A percentile compares a stretch with the other conserved stretches of the same genome.
These are phyloP conservation scores for Hemicentrotus pulcherrimus DNA, from an alignment of 35 echinoderm and acorn worm genomes.

Conservation along the genomic window DNA sequence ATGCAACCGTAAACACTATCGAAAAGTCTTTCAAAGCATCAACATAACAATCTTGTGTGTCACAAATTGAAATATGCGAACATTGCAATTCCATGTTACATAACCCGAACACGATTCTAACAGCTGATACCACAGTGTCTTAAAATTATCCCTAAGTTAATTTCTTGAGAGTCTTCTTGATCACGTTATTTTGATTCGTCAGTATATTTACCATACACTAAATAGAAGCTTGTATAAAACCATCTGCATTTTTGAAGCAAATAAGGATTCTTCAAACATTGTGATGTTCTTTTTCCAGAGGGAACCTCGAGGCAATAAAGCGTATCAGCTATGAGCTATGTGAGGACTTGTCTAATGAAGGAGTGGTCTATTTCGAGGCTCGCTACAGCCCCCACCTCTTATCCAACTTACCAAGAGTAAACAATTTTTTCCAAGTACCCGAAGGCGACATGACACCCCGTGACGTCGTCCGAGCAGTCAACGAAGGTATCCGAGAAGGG, in stretches of 20 bases:
- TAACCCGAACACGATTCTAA: too few relatives aligned
- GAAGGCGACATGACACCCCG: constrained; percentile 24
- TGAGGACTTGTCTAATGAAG: constrained; percentile 73
- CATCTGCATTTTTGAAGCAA: neutral
- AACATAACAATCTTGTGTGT: too few relatives aligned
- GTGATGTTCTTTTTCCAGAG: constrained; percentile 44
- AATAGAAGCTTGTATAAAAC: neutral
- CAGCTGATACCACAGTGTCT: too few relatives aligned
- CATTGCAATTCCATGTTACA: too few relatives aligned
- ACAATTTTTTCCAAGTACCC: neutral
- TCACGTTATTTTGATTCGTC: neutral
- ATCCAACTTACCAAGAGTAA: neutral
- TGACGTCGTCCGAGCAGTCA: constrained; percentile 62
- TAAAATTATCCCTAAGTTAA: too few relatives aligned
- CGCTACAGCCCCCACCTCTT: constrained; percentile 69
- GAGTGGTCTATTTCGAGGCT: constrained; percentile 76
- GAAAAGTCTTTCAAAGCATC: too few relatives aligned
- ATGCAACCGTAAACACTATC: too few relatives aligned
- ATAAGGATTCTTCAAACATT: neutral
- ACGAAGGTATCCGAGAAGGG: constrained; percentile 58
- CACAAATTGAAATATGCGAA: too few relatives aligned
- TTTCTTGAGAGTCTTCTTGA: neutral
- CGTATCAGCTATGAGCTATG: constrained; percentile 71
- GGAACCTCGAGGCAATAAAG: constrained; percentile 50
- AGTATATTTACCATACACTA: too few relatives aligned